Conservation (phyloP, 2,888 invertebrate genomes). For the Amphipyra tragopoginis region DNA sequence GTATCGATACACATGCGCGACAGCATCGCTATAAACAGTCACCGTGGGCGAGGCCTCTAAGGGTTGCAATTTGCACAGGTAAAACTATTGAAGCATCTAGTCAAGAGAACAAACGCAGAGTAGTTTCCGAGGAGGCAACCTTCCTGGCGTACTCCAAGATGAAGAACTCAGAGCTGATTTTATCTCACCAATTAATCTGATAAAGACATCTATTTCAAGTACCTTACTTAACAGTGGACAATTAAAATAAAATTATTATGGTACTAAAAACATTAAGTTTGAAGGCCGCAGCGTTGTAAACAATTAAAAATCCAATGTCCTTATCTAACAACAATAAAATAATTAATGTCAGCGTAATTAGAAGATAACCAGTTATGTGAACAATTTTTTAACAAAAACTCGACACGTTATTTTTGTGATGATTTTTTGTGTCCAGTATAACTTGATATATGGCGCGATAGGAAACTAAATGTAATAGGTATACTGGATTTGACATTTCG, state of each 20-base stretch:
- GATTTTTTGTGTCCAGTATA: slow-evolving; percentile 7
- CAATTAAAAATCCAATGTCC: slow-evolving; percentile 49
- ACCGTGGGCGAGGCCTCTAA: too few species aligned
- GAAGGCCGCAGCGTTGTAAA: slow-evolving; percentile 46
- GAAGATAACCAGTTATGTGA: slow-evolving; percentile 37
- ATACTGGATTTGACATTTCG: neutral
- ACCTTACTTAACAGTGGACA: slow-evolving; percentile 22
- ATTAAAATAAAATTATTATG: slow-evolving; percentile 37
- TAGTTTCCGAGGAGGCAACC: too few species aligned
- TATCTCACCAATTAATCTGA: slow-evolving; percentile 7
- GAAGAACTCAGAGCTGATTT: neutral
- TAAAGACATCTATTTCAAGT: slow-evolving; percentile 31
- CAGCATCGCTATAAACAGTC: too few species aligned
- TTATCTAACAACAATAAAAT: slow-evolving; percentile 52
- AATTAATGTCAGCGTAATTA: slow-evolving; percentile 57
- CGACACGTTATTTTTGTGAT: slow-evolving; percentile 11
- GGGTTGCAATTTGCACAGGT: too few species aligned
- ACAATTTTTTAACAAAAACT: slow-evolving; percentile 37
- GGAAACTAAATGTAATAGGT: neutral
- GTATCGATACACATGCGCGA: too few species aligned
- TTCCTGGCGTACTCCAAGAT: too few species aligned
- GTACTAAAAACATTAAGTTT: slow-evolving; percentile 25
- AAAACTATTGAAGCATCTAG: too few species aligned
- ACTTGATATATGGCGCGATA: neutral
- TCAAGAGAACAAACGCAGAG: too few species aligned